These are phyloP conservation scores for Tauraco erythrolophus DNA, from an alignment of 2,113 vertebrate genomes.

Conservation along the genomic window DNA sequence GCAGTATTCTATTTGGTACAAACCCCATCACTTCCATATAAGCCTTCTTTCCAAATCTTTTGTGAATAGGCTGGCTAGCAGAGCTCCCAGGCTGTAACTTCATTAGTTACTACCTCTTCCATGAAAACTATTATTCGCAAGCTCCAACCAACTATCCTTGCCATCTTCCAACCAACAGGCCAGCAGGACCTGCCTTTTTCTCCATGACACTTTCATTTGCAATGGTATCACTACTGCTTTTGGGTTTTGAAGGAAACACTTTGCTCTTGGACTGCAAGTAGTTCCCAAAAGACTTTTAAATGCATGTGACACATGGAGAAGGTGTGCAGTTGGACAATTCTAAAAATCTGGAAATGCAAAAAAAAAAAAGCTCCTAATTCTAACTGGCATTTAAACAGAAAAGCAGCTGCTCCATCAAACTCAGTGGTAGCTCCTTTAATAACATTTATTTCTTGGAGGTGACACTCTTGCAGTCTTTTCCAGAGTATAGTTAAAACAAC, in stretches of 20 bases:
- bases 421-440: neutral
- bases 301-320: neutral
- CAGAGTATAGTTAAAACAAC: neutral
- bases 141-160: neutral
- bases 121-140: neutral
- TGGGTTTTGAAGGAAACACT: neutral
- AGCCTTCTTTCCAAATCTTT: neutral
- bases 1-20: neutral
- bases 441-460: neutral
- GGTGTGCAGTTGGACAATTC: neutral
- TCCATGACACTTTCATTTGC: neutral
- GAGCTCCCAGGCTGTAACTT: neutral
- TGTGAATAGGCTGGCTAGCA: neutral
- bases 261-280: neutral
- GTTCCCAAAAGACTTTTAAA: neutral
- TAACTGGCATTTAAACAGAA: neutral
- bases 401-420: neutral
- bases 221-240: neutral
- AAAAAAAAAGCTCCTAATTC: neutral
- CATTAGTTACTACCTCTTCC: neutral
- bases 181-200: neutral
- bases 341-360: neutral
- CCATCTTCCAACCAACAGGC: neutral
- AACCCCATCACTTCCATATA: neutral
- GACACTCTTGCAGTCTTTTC: constrained; percentile 35